These are phyloP conservation scores for Danaus plexippus DNA, from an alignment of 1,140 invertebrate species.

Conservation along the genomic window DNA sequence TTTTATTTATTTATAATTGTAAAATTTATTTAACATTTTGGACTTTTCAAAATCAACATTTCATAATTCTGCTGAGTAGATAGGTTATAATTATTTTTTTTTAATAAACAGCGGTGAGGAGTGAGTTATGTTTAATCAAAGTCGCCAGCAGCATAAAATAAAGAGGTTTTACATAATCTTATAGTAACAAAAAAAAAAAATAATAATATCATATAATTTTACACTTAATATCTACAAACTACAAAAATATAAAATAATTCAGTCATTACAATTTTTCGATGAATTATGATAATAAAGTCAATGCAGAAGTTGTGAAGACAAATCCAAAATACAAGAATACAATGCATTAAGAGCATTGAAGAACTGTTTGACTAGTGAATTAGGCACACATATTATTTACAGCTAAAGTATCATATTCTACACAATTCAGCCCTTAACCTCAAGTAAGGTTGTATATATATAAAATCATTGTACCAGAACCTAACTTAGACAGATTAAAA, in stretches of 20 bases:
- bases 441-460: too few relatives aligned
- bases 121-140: too few relatives aligned
- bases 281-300: conserved; percentile 7
- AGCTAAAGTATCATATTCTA: neutral
- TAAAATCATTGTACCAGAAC: too few relatives aligned
- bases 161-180: too few relatives aligned
- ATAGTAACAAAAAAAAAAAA: neutral
- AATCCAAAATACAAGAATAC: conserved; percentile 4
- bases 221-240: conserved; percentile 9
- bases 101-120: too few relatives aligned
- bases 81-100: neutral
- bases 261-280: conserved; percentile 11
- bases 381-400: conserved; percentile 9
- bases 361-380: conserved; percentile 11
- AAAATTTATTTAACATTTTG: neutral
- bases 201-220: conserved; percentile 5
- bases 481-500: too few relatives aligned
- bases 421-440: too few relatives aligned
- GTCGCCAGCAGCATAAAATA: too few relatives aligned
- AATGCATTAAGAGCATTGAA: conserved; percentile 7
- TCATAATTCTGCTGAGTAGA: too few relatives aligned
- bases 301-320: conserved; percentile 3
- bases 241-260: conserved; percentile 19
- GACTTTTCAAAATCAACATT: too few relatives aligned
- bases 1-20: conserved; percentile 1